phyloP scores from a whole-genome alignment of 1,140 invertebrate species.

The Ceratina japonica region DNA sequence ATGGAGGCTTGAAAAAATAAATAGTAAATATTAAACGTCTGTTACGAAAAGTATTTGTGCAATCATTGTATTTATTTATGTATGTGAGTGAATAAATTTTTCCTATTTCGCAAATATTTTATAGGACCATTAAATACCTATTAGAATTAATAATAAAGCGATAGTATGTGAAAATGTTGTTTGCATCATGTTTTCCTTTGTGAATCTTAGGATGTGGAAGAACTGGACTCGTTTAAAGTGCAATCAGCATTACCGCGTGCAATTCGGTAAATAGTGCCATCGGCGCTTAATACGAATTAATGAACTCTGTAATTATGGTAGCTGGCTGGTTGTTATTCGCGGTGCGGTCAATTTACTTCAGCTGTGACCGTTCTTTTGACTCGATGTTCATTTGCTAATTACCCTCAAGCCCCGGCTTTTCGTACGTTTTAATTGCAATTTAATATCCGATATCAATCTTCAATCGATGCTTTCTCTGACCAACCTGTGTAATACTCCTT shows the following conservation, averaged over 20 bases:
- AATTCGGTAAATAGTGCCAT: slow-evolving; percentile 14
- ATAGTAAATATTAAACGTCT: too few relatives aligned
- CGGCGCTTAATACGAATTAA: slow-evolving; percentile 23
- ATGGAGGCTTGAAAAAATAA: too few relatives aligned
- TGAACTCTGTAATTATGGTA: slow-evolving; percentile 36
- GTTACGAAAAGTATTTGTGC: too few relatives aligned
- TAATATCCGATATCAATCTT: slow-evolving; percentile 1
- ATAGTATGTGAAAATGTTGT: background rate
- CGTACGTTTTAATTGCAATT: slow-evolving; percentile 41
- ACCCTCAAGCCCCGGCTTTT: slow-evolving; percentile 25
- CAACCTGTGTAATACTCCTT: background rate
- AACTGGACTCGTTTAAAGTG: background rate
- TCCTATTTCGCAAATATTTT: too few relatives aligned
- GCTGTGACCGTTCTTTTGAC: slow-evolving; percentile 6
- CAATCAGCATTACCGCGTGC: slow-evolving; percentile 9
- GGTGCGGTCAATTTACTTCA: slow-evolving; percentile 39
- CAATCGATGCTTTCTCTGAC: background rate
- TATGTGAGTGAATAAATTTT: too few relatives aligned
- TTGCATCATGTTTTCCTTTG: too few relatives aligned
- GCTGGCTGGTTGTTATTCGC: slow-evolving; percentile 14
- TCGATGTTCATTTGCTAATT: slow-evolving; percentile 37
- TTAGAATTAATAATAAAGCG: too few relatives aligned
- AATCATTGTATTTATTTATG: too few relatives aligned
- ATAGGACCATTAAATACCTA: too few relatives aligned
- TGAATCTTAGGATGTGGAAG: background rate